phyloP scores from a whole-genome alignment of 2,888 invertebrate genomes.

The Lottia scabra region DNA sequence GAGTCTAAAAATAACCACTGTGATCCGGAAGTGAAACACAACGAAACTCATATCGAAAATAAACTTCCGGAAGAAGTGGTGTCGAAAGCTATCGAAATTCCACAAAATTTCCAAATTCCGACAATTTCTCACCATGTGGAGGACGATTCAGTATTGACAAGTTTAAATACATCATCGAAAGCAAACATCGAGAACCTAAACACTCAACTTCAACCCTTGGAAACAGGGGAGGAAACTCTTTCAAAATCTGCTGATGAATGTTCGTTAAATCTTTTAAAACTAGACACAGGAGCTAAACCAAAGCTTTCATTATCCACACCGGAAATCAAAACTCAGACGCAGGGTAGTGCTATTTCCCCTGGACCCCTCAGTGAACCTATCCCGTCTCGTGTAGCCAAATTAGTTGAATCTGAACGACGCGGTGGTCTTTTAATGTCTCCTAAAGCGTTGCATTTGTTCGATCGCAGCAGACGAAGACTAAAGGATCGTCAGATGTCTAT shows the following conservation, averaged over 20 bases:
- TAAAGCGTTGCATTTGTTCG: slow-evolving; percentile 9
- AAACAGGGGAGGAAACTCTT: no score
- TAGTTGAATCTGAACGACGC: slow-evolving; percentile 22
- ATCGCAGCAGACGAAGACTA: background rate
- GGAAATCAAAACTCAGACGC: background rate
- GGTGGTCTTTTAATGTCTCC: slow-evolving; percentile 19
- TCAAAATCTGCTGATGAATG: background rate
- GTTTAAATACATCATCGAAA: background rate
- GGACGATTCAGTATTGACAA: background rate
- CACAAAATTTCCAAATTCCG: background rate
- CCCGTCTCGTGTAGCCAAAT: slow-evolving; percentile 13
- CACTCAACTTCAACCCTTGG: no score
- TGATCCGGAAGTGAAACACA: background rate
- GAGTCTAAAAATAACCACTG: background rate
- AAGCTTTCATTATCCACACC: slow-evolving; percentile 1
- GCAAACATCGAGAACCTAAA: no score
- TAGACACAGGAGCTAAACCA: background rate
- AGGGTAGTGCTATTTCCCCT: background rate
- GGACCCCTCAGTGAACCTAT: slow-evolving; percentile 9
- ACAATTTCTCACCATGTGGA: background rate
- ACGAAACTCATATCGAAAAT: background rate
- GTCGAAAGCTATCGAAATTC: background rate
- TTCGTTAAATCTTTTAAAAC: background rate
- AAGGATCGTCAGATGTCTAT: background rate
- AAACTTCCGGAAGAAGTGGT: background rate